Evolutionary conservation across 30 jellyfish, hydroid and myxozoan species (phyloP).

Genomic region (Nemopilema nomurai): DNA sequence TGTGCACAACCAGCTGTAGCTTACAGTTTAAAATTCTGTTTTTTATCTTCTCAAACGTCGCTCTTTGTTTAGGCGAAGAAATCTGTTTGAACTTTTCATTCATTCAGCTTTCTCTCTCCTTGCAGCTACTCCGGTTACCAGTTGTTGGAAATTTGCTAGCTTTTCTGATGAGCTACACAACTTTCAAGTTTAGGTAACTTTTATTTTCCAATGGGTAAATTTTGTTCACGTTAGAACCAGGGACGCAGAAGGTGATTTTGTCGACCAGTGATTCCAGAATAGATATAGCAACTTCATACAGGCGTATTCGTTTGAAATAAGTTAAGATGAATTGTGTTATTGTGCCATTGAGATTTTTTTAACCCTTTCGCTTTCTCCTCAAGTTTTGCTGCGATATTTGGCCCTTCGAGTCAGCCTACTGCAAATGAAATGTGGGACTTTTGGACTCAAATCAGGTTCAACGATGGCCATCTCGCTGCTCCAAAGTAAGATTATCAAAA

Average conservation of each 20-base stretch:
- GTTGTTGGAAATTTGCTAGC: constrained; percentile 49
- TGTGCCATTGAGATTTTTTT: no score
- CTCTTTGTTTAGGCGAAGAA: no score
- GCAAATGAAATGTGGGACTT: constrained; percentile 61
- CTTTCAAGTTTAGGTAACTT: constrained; percentile 36
- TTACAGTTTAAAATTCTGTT: neutral
- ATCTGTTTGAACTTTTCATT: neutral
- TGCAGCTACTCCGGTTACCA: constrained; percentile 60
- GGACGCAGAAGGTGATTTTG: no score
- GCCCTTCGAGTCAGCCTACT: constrained; percentile 62
- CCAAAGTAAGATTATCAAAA: constrained; percentile 35
- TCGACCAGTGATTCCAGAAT: no score
- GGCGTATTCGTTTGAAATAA: no score
- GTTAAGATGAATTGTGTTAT: no score
- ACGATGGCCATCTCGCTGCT: constrained; percentile 70
- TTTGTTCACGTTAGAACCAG: neutral
- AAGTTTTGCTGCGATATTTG: constrained; percentile 84
- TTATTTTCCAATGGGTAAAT: neutral
- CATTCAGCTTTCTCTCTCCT: neutral
- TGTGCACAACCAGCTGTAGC: neutral
- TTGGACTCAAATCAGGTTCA: constrained; percentile 72
- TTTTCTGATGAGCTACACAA: constrained; percentile 37
- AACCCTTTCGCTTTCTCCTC: no score
- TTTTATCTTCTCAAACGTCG: neutral
- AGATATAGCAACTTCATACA: no score